Percentiles rank a stretch among this genome's conserved stretches.
Evolutionary conservation across 2,888 invertebrate genomes (phyloP).

Genomic region (Andrena minutula): DNA sequence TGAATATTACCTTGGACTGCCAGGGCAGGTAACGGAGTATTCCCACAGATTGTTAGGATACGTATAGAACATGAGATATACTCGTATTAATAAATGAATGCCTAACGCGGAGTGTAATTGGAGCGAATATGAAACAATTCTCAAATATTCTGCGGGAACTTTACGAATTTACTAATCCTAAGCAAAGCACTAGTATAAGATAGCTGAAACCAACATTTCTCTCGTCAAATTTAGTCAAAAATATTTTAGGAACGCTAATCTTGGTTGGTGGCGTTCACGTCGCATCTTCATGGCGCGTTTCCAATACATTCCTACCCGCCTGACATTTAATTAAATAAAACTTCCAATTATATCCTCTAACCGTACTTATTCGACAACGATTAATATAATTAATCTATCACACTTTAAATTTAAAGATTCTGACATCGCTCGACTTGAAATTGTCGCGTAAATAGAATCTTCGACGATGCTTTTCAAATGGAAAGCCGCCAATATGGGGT

Average conservation of each 20-base stretch:
- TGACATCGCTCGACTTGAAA: not conserved
- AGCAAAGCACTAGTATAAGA: not conserved
- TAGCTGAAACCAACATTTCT: not conserved
- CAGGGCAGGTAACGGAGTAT: too few species aligned
- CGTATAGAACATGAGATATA: too few species aligned
- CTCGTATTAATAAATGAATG: not conserved
- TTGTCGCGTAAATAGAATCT: not conserved
- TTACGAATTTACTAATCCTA: not conserved
- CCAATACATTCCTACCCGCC: not conserved
- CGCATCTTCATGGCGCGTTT: not conserved
- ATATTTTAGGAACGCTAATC: too few species aligned
- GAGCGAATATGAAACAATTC: not conserved
- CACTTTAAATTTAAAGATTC: not conserved
- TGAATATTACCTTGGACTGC: too few species aligned
- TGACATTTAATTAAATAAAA: not conserved
- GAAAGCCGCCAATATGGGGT: constrained; percentile 8
- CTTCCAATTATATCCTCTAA: too few species aligned
- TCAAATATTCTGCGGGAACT: not conserved
- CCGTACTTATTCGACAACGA: not conserved
- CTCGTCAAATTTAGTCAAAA: too few species aligned
- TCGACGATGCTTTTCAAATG: not conserved
- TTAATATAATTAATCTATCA: not conserved
- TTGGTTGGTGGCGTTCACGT: constrained; percentile 9
- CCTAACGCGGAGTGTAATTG: not conserved
- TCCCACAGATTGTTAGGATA: too few species aligned